Evolutionary conservation across 1,140 invertebrate species (phyloP), one percentile per base, ranked within the genome.

Genomic region (Solenopsis invicta): DNA sequence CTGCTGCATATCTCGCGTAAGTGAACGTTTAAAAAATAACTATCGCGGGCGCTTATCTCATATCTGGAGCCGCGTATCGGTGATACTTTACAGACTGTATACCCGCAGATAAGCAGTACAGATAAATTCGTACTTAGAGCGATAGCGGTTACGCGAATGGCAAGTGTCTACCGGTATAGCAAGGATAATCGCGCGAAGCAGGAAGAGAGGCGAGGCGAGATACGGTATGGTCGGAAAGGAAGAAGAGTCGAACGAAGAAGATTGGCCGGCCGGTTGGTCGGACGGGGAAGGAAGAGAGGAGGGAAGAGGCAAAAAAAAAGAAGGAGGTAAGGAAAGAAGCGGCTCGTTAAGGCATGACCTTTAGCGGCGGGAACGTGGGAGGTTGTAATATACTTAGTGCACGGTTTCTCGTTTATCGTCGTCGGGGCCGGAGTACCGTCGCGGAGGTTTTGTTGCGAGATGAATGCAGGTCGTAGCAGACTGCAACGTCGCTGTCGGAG

Each of bases 361-460:
- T 94, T 94, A 94, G 89, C 91, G 91, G 92, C 86, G 91, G 87
- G 89, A 93, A 93, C 93, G 93, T 94, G 93, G 93, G 93, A 95
- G 94, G 93, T 94, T 93, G 92, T 94, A 94, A 94, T 94, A 93
- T 92, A 93, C 94, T 94, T 94, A 94, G 93, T 86, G 93, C 93
- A 93, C 91, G 91, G 92, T 94, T 94, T 94, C 66, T 48, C 92
- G 93, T 94, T 94, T 93, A 94, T 94, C 92, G 92, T 87, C 56
- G 87, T 78, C 76, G 76, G n/a, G 41, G 54, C 69, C 69, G 67
- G 89, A 85, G 87, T 16, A 64, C 24, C 78, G 78, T 93, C 91
- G 90, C 92, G 91, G 89, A 93, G 92, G 91, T 93, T 92, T 92
- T 92, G 91, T 92, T 92, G 91, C 82, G 88, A 91, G 92, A 94